A percentile compares a stretch with the other conserved stretches of the same genome.
Evolutionary conservation across 2,888 invertebrate species (phyloP).

Genomic region (Amaurobius ferox): DNA sequence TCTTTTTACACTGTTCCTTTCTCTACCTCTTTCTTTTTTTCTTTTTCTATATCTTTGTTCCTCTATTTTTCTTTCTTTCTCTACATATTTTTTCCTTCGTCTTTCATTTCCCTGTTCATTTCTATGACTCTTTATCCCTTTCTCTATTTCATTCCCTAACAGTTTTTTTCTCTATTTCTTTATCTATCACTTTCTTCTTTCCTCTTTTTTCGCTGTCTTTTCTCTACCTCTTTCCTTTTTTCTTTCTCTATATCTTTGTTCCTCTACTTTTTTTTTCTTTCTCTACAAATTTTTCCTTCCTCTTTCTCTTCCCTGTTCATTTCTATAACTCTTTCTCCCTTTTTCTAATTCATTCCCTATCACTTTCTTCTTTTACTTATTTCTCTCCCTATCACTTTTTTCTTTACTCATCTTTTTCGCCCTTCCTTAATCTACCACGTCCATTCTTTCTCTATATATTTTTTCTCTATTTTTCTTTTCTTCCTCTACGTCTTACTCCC

Average conservation of each 20-base stretch:
- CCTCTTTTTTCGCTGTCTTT: not conserved
- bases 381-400: not conserved
- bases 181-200: too few relatives aligned
- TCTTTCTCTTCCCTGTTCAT: not conserved
- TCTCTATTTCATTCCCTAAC: not conserved
- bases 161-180: not conserved
- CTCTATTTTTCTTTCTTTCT: not conserved
- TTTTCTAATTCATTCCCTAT: not conserved
- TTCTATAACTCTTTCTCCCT: not conserved
- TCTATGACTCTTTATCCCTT: not conserved
- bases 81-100: not conserved
- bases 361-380: not conserved
- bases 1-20: not conserved
- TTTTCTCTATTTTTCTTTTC: not conserved
- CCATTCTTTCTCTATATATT: not conserved
- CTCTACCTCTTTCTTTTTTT: not conserved
- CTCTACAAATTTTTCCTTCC: too few relatives aligned
- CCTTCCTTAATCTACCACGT: not conserved
- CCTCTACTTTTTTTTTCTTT: not conserved
- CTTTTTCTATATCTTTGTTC: too few relatives aligned
- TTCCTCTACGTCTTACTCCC: not conserved
- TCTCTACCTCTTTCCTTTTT: not conserved
- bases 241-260: not conserved
- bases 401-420: not conserved
- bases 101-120: not conserved